Base-by-base conservation (phyloP, 1,140 invertebrate genomes). In the Drosophila busckii region DNA sequence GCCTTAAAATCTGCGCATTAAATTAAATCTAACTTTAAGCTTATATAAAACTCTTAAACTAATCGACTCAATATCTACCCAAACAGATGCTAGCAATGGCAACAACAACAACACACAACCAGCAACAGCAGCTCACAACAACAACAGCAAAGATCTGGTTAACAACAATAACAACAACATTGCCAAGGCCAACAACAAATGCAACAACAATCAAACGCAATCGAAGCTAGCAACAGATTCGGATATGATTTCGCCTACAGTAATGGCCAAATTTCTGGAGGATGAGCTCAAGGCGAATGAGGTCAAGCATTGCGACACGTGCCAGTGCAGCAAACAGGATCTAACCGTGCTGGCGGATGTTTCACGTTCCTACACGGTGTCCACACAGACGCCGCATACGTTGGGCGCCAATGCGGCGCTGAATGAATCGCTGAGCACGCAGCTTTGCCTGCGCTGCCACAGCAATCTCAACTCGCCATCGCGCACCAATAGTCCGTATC, bases 211-310 rank as follows among this genome's bases (percentile, higher is more conserved):
- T 26, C 59, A 46, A 49, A 34, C 49, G 16, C 40, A 86, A 64
- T 82, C 46, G 10, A 52, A 35, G 16, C 15, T n/a, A 68, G 25
- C 10, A 70, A 40, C 29, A 90, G 90, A 91, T 66, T 89, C 90
- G 12, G 95, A 96, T 54, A 92, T 94, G 68, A 95, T 98, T 13
- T 97, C 96, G 5, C 95, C 95, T 20, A 93, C 95, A 8, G 93
- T 98, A 34, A 96, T 98, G 92, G 96, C 96, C 2, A 96, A 97
- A 90, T 94, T 97, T 31, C 89, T 98, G 17, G 94, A 97, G 85
- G 96, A 97, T 62, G 90, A 91, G 78, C 93, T 90, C 84, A 94
- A 91, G 88, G 93, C 91, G 88, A 92, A 90, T 68, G 90, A 92
- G 48, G 90, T 91, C 4, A 94, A 94, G 85, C 95, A 96, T 70